Evolutionary conservation across 2,113 vertebrate species (phyloP).

Genomic region (Cisticola juncidis): DNA sequence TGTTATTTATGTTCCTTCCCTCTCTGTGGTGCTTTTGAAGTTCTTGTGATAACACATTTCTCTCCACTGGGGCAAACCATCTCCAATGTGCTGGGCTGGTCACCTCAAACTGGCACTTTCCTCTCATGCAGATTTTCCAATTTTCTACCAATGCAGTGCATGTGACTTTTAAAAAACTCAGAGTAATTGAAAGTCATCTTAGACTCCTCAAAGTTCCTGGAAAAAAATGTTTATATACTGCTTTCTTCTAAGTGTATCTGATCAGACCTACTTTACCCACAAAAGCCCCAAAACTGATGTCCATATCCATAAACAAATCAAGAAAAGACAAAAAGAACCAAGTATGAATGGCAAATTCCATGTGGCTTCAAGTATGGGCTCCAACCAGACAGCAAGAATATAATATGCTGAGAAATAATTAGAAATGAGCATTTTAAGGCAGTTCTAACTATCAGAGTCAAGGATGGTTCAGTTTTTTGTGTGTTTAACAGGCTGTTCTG

Average conservation of each 20-base stretch:
- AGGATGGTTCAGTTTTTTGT: background rate
- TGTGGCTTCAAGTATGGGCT: background rate
- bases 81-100: background rate
- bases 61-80: background rate
- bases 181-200: background rate
- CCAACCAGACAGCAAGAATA: background rate
- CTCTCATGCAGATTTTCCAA: background rate
- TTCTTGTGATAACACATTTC: background rate
- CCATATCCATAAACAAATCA: background rate
- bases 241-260: background rate
- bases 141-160: background rate
- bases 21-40: background rate
- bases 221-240: background rate
- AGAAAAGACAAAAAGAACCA: background rate
- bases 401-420: background rate
- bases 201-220: background rate
- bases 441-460: background rate
- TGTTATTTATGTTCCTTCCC: background rate
- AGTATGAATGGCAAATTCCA: background rate
- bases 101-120: background rate
- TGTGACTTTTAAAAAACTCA: background rate
- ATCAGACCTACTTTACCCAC: background rate
- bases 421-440: background rate
- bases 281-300: background rate
- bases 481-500: background rate